Evolutionary conservation across 2,797 vertebrate species (phyloP).

Genomic region (Pipistrellus pipistrellus): DNA sequence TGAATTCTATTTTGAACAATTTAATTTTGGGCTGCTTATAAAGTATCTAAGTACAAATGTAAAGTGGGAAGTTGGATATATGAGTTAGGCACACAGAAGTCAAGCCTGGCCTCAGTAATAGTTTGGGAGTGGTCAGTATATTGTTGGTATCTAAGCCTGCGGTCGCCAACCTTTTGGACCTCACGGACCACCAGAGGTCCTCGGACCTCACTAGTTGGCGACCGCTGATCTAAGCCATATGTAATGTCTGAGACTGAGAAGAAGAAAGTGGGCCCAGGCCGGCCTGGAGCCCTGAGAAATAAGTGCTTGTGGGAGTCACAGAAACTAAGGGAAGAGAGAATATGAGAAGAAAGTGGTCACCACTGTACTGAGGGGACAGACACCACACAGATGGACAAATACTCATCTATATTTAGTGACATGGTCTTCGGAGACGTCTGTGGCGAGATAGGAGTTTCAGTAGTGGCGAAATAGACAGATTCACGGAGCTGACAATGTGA

Average conservation of each 20-base stretch:
- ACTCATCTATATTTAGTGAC: neutral
- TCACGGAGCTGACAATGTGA: neutral
- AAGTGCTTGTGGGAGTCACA: neutral
- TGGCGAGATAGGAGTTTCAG: neutral
- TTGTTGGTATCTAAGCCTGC: neutral
- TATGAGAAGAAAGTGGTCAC: neutral
- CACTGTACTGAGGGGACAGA: neutral
- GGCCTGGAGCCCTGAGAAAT: neutral
- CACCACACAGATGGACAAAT: neutral
- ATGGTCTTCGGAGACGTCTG: neutral
- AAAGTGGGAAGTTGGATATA: neutral
- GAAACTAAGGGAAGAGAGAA: neutral
- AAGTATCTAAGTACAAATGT: neutral
- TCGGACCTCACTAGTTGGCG: too few species aligned
- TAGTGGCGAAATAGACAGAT: neutral
- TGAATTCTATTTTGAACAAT: neutral
- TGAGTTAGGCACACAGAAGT: neutral
- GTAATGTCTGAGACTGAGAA: neutral
- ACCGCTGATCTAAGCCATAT: neutral
- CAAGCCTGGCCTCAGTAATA: neutral
- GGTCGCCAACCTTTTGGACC: too few species aligned
- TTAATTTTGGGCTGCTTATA: constrained; percentile 14
- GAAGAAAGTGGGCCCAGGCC: neutral
- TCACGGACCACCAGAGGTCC: too few species aligned
- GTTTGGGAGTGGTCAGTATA: neutral